phyloP scores from a whole-genome alignment of 2,113 vertebrate species.

The Pseudopodoces humilis region DNA sequence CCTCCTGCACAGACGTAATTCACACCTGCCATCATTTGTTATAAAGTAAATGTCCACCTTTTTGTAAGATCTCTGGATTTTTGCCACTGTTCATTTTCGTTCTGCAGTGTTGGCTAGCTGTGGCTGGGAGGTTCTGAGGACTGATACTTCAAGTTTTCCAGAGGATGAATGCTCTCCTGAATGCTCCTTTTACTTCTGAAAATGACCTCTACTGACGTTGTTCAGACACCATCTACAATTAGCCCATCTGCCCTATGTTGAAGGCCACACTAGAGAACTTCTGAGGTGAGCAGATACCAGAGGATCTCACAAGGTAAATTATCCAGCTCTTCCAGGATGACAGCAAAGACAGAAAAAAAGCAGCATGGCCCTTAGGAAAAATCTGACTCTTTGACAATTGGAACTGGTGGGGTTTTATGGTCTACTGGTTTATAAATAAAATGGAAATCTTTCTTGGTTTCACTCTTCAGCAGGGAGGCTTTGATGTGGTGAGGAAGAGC shows the following conservation, averaged over 20 bases:
- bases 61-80: background rate
- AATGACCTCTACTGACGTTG: background rate
- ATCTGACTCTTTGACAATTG: conserved; percentile 71
- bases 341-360: background rate
- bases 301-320: background rate
- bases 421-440: conserved; percentile 86
- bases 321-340: conserved; percentile 2
- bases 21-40: background rate
- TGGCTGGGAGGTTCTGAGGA: background rate
- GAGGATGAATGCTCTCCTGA: background rate
- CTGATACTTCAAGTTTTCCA: conserved; percentile 53
- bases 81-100: background rate
- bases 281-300: background rate
- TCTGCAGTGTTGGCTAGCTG: background rate
- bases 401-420: conserved; percentile 18
- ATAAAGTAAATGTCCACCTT: background rate
- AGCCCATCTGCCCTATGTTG: background rate
- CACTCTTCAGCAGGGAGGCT: conserved; percentile 78
- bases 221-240: background rate
- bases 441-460: conserved; percentile 84
- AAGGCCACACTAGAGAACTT: background rate
- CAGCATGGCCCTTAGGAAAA: conserved; percentile 32
- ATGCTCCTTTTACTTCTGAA: conserved; percentile 2
- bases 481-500: conserved; percentile 88
- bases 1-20: background rate